A percentile compares a stretch with the other conserved stretches of the same genome.
Conservation (phyloP, 2,888 invertebrate genomes). For the Scaptomyza parva region DNA sequence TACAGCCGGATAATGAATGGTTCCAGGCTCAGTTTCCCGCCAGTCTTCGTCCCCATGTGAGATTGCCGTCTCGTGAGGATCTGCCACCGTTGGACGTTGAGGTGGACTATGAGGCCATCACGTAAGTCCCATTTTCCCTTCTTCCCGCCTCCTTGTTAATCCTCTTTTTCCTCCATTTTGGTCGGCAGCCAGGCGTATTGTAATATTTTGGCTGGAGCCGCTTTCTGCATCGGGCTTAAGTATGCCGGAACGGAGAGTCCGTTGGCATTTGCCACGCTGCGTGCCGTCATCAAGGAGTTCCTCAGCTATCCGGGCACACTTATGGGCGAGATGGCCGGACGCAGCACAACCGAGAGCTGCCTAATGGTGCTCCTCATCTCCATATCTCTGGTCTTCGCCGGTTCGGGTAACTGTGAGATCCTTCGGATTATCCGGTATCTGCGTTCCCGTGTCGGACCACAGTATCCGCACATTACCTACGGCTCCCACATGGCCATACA, state of each 20-base stretch:
- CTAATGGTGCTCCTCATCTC: conserved; percentile 93
- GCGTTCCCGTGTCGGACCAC: conserved; percentile 91
- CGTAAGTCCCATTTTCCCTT: conserved; percentile 86
- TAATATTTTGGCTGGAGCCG: conserved; percentile 97
- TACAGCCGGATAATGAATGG: conserved; percentile 93
- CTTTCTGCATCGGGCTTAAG: conserved; percentile 95
- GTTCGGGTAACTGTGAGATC: conserved; percentile 94
- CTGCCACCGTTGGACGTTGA: conserved; percentile 85
- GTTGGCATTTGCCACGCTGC: conserved; percentile 91
- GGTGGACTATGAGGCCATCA: conserved; percentile 96
- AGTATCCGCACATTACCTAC: conserved; percentile 91
- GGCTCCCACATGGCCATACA: conserved; percentile 98
- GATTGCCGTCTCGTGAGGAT: conserved; percentile 86
- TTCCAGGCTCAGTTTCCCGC: conserved; percentile 92
- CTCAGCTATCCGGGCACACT: conserved; percentile 87
- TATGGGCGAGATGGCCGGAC: conserved; percentile 94
- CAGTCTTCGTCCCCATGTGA: conserved; percentile 87
- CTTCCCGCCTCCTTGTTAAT: too few species aligned
- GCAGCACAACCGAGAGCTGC: conserved; percentile 95
- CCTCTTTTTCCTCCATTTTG: too few species aligned
- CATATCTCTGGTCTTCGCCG: conserved; percentile 92
- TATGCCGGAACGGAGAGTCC: conserved; percentile 96
- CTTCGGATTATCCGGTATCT: conserved; percentile 94
- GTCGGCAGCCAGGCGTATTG: conserved; percentile 95
- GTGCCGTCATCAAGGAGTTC: conserved; percentile 82